Evolutionary conservation across 2,888 invertebrate species (phyloP), one percentile per base, ranked within the genome.

Genomic region (Ormyrus thymus): DNA sequence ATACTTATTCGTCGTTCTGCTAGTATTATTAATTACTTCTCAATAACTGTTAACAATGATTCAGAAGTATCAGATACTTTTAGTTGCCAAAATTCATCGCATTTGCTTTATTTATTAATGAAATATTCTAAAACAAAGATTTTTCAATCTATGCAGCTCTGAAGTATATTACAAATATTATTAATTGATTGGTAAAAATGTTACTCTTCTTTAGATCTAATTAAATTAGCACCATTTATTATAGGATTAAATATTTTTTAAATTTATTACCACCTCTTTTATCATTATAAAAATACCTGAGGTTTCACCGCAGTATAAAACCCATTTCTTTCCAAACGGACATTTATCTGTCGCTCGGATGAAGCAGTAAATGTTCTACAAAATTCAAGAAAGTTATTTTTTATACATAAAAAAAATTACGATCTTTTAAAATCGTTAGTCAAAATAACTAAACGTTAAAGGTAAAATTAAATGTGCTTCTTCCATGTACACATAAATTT

Each of bases 221-320:
- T 64, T 29, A 46, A 48, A 64, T 74, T 74, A 78, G 78, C 78
- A 78, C 78, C 78, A 10, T 64, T 74, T 10, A 8, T 69, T 43
- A 29, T 29, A 70, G 15, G 53, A 13, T 68, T 68, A 72, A 13
- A 59, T n/a, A 56, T 48, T 71, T 2, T 53, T 61, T 68, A 59
- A 72, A 62, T 29, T 29, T 29, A 29, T 29, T 29, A 73, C 58
- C 59, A 70, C 59, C 15, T 48, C 48, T 45, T 48, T 64, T 50
- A 65, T 56, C n/a, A n/a, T 69, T 76, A 76, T 11, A 80, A 77
- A 76, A 74, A 77, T 76, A 76, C 58, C 53, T 53, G 73, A 80
- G 50, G 46, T 58, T n/a, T 15, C 15, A 61, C n/a, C 50, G 50
- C 61, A 76, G 66, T 29, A 65, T 58, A 29, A 29, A 29, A 29